These are phyloP conservation scores for Notolepis coatsorum DNA, from an alignment of 2,797 vertebrate genomes.

Conservation along the genomic window DNA sequence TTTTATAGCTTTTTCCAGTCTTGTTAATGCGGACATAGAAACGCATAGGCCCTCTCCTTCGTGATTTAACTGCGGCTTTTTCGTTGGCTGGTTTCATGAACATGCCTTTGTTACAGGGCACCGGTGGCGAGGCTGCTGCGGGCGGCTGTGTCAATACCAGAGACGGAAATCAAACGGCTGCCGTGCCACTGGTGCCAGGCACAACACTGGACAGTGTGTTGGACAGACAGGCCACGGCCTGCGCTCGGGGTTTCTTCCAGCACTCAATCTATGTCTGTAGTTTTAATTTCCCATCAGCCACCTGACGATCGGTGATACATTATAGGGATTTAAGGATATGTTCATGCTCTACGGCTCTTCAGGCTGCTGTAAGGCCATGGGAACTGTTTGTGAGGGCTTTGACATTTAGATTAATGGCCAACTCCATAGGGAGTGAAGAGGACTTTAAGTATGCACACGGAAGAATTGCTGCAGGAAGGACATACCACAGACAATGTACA, in stretches of 20 bases:
- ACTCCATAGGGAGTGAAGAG: no score
- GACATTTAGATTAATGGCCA: slow-evolving; percentile 8
- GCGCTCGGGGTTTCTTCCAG: slow-evolving; percentile 15
- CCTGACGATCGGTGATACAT: slow-evolving; percentile 17
- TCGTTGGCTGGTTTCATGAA: slow-evolving; percentile 70
- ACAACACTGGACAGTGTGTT: slow-evolving; percentile 70
- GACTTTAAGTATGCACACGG: background rate
- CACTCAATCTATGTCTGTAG: background rate
- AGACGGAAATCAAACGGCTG: slow-evolving; percentile 73
- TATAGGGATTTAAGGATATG: slow-evolving; percentile 10
- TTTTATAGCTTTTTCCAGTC: slow-evolving; percentile 79
- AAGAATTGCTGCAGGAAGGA: slow-evolving; percentile 13
- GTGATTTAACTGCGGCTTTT: slow-evolving; percentile 52
- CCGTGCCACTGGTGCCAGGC: slow-evolving; percentile 37
- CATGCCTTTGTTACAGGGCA: slow-evolving; percentile 75
- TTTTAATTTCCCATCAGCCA: slow-evolving; percentile 30
- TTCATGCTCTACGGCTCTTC: background rate
- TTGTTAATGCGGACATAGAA: slow-evolving; percentile 73
- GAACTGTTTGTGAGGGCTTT: background rate
- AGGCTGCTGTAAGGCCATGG: slow-evolving; percentile 1
- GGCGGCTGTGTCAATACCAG: slow-evolving; percentile 78
- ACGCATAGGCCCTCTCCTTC: slow-evolving; percentile 67
- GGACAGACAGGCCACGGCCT: slow-evolving; percentile 35
- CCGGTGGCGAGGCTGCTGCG: slow-evolving; percentile 56
- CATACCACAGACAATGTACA: no score